Base-by-base conservation (phyloP, 2,797 vertebrate genomes). In the Pyrocephalus nanus region DNA sequence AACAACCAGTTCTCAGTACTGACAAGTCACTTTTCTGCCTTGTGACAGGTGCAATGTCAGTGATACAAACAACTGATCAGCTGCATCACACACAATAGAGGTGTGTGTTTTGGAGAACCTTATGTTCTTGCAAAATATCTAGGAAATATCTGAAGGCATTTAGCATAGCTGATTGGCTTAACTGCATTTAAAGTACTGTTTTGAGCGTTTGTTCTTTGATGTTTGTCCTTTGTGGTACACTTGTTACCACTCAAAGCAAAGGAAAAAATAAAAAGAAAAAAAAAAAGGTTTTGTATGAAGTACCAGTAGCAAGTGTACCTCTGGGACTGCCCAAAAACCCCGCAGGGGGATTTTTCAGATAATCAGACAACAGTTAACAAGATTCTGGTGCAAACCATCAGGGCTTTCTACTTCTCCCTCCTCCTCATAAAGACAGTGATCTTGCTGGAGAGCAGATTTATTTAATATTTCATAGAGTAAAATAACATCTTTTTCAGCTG, bases 81-180 rank as follows among this genome's bases (percentile, higher is more conserved):
- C 25, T 71, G 12, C 62, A 45, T 75, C 30, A 62, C 22, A 36
- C 15, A 50, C 5, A 25, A 21, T 15, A 6, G 10, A 50, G 18
- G 45, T 34, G 14, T 10, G 30, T 8, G 4, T 58, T 57, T 80
- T 47, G 61, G 42, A 53, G 8, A 47, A 34, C 8, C 0, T 0
- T 21, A 21, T 34, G 20, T n/a, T 88, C 25, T 50, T 62, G 64
- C 1, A 57, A 65, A 77, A 32, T 30, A 38, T 6, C 36, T 50
- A 64, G 67, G 27, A 70, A 69, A 70, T 38, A 60, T 17, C 34
- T 78, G 27, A 16, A 61, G 18, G 5, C 6, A 38, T 60, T 86
- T 58, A 71, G 25, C 25, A 47, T 8, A 48, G 18, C 29, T 50
- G 40, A 42, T 78, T 43, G 27, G 13, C 43, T 81, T 57, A 64